Conservation (phyloP, 2,888 invertebrate species). For the Alentia gelatinosa region DNA sequence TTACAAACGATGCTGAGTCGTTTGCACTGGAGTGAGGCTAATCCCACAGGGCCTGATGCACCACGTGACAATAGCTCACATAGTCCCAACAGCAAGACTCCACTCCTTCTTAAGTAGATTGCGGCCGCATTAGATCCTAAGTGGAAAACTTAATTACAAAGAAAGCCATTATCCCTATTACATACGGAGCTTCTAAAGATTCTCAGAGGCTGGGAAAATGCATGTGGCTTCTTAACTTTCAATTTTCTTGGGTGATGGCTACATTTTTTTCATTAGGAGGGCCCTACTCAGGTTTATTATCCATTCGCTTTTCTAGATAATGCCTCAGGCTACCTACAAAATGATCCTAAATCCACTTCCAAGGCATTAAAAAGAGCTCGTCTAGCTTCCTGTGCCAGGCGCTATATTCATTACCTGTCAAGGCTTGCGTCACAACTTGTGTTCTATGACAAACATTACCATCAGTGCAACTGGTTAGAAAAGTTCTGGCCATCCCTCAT, state of each 20-base stretch:
- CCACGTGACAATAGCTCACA: too few relatives aligned
- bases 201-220: background rate
- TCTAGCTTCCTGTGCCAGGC: background rate
- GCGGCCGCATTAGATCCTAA: background rate
- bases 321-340: background rate
- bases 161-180: background rate
- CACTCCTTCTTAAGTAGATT: background rate
- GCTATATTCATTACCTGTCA: background rate
- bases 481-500: too few relatives aligned
- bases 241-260: background rate
- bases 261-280: background rate
- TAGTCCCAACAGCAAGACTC: background rate
- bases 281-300: background rate
- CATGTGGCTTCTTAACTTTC: background rate
- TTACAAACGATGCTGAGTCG: background rate
- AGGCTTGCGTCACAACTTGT: background rate
- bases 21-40: background rate
- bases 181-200: background rate
- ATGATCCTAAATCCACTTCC: background rate
- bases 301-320: background rate
- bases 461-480: too few relatives aligned
- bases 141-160: slow-evolving; percentile 14
- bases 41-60: too few relatives aligned
- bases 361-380: background rate
- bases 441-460: too few relatives aligned